Conservation (phyloP, 2,888 invertebrate species). For the Drosophila tripunctata region DNA sequence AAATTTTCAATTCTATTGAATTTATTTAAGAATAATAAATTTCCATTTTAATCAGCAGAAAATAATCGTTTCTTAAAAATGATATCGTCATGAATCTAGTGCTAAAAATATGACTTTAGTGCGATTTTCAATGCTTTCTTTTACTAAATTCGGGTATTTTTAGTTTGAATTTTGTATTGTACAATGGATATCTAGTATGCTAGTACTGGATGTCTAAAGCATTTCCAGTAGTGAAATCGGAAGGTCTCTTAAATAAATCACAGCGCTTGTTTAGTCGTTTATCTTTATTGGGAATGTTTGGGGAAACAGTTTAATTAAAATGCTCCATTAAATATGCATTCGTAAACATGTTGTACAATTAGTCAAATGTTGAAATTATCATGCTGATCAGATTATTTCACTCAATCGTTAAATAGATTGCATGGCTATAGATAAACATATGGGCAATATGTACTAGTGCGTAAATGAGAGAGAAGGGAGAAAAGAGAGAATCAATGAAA, state of each 20-base stretch:
- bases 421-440: constrained; percentile 2
- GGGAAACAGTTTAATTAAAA: constrained; percentile 12
- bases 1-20: too few relatives aligned
- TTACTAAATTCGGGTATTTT: too few relatives aligned
- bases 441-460: background rate
- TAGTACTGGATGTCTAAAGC: background rate
- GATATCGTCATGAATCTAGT: too few relatives aligned
- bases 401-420: background rate
- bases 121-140: too few relatives aligned
- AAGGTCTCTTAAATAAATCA: constrained; percentile 10
- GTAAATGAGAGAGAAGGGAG: background rate
- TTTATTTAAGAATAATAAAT: too few relatives aligned
- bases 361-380: constrained; percentile 1
- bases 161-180: too few relatives aligned
- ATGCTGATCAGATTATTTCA: constrained; percentile 29
- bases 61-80: too few relatives aligned
- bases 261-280: constrained; percentile 11
- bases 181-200: too few relatives aligned
- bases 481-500: background rate
- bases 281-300: constrained; percentile 19
- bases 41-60: too few relatives aligned
- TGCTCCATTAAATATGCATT: constrained; percentile 12
- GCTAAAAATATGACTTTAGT: too few relatives aligned
- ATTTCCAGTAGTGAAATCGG: background rate
- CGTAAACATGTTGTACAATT: constrained; percentile 19